Evolutionary conservation across 2,797 vertebrate genomes (phyloP).

Genomic region (Gymnopithys bicolor): DNA sequence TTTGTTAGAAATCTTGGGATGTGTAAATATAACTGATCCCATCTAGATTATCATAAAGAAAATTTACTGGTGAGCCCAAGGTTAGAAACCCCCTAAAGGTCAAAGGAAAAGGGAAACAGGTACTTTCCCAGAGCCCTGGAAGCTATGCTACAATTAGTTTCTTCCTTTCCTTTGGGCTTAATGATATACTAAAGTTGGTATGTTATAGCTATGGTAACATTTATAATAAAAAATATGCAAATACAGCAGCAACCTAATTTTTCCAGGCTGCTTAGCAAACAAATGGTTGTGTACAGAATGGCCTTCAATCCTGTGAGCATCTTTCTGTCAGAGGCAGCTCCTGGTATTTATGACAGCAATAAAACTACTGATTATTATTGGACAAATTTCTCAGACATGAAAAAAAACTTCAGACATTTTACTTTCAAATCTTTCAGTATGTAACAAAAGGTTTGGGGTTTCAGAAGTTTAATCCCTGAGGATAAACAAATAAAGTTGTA

Average conservation of each 20-base stretch:
- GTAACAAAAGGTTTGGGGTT: conserved; percentile 16
- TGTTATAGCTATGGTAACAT: conserved; percentile 18
- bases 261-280: conserved; percentile 29
- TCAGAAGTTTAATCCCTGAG: conserved; percentile 41
- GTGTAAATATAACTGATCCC: conserved; percentile 1
- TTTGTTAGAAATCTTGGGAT: conserved; percentile 11
- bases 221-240: conserved; percentile 42
- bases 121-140: conserved; percentile 18
- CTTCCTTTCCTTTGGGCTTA: conserved; percentile 44
- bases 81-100: conserved; percentile 38
- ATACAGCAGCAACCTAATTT: conserved; percentile 25
- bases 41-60: background rate
- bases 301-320: conserved; percentile 34
- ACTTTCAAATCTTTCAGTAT: background rate
- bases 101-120: conserved; percentile 44
- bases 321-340: conserved; percentile 35
- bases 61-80: conserved; percentile 1
- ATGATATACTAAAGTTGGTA: background rate
- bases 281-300: conserved; percentile 22
- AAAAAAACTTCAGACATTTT: conserved; percentile 14
- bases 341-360: conserved; percentile 44
- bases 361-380: conserved; percentile 55
- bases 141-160: conserved; percentile 48
- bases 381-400: background rate
- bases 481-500: conserved; percentile 52